Conservation (phyloP, 2,888 invertebrate species). For the Tetranychus piercei region DNA sequence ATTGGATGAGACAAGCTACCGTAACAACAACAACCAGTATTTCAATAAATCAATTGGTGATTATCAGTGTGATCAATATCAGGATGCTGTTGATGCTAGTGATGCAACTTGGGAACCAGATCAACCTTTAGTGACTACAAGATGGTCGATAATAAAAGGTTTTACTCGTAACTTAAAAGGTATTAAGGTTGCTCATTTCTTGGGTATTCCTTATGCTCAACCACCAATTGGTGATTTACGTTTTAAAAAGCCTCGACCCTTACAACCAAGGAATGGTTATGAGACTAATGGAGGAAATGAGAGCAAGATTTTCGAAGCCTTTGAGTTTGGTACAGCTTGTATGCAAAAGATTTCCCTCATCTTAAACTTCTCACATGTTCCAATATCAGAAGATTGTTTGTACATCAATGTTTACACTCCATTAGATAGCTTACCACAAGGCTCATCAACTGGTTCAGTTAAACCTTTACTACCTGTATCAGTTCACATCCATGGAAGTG, state of each 20-base stretch:
- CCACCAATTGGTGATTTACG: neutral
- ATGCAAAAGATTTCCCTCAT: neutral
- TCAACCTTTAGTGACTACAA: neutral
- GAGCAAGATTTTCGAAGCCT: neutral
- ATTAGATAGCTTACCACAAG: neutral
- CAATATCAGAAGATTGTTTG: conserved; percentile 6
- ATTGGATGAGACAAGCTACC: neutral
- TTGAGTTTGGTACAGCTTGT: neutral
- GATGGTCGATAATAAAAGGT: neutral
- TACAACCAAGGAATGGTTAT: neutral
- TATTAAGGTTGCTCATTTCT: neutral
- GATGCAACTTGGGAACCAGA: neutral
- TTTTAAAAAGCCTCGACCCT: neutral
- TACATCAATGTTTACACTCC: conserved; percentile 8
- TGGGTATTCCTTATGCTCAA: neutral
- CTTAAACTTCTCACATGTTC: neutral
- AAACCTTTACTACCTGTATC: neutral
- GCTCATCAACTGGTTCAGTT: neutral
- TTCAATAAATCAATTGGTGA: neutral
- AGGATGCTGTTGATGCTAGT: neutral
- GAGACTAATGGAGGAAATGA: neutral
- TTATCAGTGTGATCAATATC: neutral
- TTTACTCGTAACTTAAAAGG: neutral
- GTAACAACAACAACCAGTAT: neutral
- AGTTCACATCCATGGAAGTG: conserved; percentile 4